These are phyloP conservation scores for Agraylea sexmaculata DNA, from an alignment of 1,140 invertebrate genomes.

Conservation along the genomic window DNA sequence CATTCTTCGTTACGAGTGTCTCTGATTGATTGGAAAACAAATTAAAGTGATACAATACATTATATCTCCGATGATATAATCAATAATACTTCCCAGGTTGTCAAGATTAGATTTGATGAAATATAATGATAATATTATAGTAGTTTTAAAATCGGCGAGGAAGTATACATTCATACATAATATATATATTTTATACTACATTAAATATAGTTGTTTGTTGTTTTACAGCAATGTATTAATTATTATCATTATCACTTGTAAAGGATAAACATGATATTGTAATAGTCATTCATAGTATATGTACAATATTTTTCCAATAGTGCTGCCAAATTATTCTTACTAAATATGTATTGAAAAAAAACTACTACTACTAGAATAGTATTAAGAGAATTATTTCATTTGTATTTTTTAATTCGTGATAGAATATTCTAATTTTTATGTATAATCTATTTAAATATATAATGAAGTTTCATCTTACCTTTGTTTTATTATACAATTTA, in stretches of 20 bases:
- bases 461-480: conserved; percentile 17
- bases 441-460: conserved; percentile 21
- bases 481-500: no score
- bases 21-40: no score
- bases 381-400: conserved; percentile 18
- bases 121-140: no score
- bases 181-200: conserved; percentile 21
- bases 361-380: conserved; percentile 1
- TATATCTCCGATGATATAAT: no score
- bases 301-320: conserved; percentile 24
- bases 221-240: conserved; percentile 19
- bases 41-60: no score
- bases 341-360: conserved; percentile 13
- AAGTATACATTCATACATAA: no score
- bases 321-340: conserved; percentile 23
- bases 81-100: no score
- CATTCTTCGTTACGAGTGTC: no score
- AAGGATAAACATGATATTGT: conserved; percentile 12
- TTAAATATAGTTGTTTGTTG: conserved; percentile 20
- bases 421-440: conserved; percentile 21
- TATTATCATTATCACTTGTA: conserved; percentile 17
- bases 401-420: conserved; percentile 22
- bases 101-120: no score
- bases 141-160: no score
- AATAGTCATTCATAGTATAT: no score